Conservation (phyloP, 2,797 vertebrate species). For the Ceyx erithaca region DNA sequence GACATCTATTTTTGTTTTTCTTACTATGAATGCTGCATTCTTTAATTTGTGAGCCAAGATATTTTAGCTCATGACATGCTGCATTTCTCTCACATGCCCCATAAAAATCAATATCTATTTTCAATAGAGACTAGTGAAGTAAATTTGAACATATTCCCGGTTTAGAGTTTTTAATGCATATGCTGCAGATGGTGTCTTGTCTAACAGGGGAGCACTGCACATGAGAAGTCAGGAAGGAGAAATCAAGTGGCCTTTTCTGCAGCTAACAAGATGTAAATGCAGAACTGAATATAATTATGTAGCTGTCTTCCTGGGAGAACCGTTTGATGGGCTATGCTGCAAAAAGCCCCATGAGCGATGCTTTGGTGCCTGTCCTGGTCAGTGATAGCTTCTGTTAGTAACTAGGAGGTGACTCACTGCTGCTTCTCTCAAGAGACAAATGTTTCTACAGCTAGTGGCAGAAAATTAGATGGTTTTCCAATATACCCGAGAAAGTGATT, state of each 20-base stretch:
- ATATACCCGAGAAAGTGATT: background rate
- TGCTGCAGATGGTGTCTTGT: background rate
- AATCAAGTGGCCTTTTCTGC: background rate
- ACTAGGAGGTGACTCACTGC: conserved; percentile 19
- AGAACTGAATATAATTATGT: background rate
- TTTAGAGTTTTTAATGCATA: background rate
- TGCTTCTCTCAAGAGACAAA: conserved; percentile 10
- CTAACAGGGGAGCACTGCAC: background rate
- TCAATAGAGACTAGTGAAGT: background rate
- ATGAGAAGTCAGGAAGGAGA: background rate
- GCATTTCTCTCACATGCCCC: background rate
- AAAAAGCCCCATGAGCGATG: background rate
- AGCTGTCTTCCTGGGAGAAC: background rate
- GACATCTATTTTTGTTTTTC: background rate
- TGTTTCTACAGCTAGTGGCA: conserved; percentile 13
- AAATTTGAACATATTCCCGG: background rate
- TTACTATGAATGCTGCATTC: background rate
- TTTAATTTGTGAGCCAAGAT: background rate
- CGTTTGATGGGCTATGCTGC: background rate
- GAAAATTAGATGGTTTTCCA: conserved; percentile 24
- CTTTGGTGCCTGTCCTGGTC: conserved; percentile 3
- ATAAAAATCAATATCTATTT: background rate
- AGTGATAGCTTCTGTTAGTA: conserved; percentile 10
- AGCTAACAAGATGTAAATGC: conserved; percentile 23
- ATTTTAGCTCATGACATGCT: background rate